A percentile compares a stretch with the other conserved stretches of the same genome.
These are phyloP conservation scores for Toxotes jaculatrix DNA, from an alignment of 2,113 vertebrate genomes.

Conservation along the genomic window DNA sequence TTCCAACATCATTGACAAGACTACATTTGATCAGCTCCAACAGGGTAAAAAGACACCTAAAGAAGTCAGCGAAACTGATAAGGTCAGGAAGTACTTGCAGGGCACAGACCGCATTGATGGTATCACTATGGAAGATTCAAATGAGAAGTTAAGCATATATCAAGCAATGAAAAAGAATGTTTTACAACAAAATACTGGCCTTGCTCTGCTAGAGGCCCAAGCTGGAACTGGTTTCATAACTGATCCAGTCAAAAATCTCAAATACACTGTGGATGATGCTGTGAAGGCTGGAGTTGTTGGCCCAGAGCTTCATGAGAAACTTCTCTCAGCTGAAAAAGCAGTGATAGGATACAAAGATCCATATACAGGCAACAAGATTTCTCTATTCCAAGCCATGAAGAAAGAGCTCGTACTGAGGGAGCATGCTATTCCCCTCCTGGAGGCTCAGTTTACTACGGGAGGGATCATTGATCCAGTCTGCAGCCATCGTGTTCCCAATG, in stretches of 20 bases:
- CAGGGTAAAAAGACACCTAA: constrained; percentile 90
- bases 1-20: constrained; percentile 87
- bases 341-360: constrained; percentile 93
- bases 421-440: constrained; percentile 85
- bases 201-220: constrained; percentile 92
- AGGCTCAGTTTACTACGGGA: constrained; percentile 87
- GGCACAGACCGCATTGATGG: constrained; percentile 90
- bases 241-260: constrained; percentile 86
- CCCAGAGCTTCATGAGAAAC: constrained; percentile 88
- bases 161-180: constrained; percentile 92
- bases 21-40: constrained; percentile 89
- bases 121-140: constrained; percentile 86
- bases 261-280: constrained; percentile 89
- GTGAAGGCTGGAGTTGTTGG: constrained; percentile 91
- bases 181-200: constrained; percentile 87
- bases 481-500: constrained; percentile 88
- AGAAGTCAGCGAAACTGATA: constrained; percentile 85
- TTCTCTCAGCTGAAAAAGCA: constrained; percentile 91
- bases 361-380: constrained; percentile 88
- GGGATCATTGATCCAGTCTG: constrained; percentile 89
- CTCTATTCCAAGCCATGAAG: constrained; percentile 93
- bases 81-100: constrained; percentile 87
- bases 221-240: constrained; percentile 93
- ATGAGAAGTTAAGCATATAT: constrained; percentile 92
- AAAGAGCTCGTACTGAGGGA: constrained; percentile 87